Conservation (phyloP, 2,888 invertebrate genomes). For the Cynaeus angustus region DNA sequence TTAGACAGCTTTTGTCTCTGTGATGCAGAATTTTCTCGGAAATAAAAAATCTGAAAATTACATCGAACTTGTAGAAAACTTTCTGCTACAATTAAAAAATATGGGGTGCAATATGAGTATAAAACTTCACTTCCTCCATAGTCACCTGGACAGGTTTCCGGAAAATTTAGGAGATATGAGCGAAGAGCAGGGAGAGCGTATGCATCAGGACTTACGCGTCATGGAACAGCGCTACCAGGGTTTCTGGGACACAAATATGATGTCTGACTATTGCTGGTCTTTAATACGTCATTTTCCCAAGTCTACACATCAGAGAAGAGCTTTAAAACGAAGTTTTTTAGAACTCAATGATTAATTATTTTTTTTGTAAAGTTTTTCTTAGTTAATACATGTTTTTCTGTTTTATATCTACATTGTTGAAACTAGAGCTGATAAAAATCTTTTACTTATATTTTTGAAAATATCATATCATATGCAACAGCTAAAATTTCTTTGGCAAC, state of each 20-base stretch:
- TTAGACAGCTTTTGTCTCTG: no score
- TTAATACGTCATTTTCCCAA: conserved; percentile 29
- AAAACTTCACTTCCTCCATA: conserved; percentile 10
- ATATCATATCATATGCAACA: not conserved
- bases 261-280: conserved; percentile 37
- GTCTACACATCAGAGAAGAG: conserved; percentile 27
- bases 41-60: conserved; percentile 19
- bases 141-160: no score
- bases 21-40: no score
- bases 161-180: conserved; percentile 11
- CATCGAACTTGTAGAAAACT: conserved; percentile 5
- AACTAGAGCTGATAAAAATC: not conserved
- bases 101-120: conserved; percentile 15
- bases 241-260: conserved; percentile 34
- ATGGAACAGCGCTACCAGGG: not conserved
- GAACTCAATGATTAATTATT: not conserved
- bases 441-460: no score
- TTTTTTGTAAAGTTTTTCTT: not conserved
- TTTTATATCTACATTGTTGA: not conserved
- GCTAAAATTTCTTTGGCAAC: not conserved
- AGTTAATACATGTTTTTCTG: not conserved
- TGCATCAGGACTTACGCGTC: no score
- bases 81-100: not conserved
- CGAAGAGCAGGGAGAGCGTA: no score
- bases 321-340: conserved; percentile 27